These are phyloP conservation scores for Thymallus thymallus DNA, from an alignment of 2,113 vertebrate species.

Conservation along the genomic window DNA sequence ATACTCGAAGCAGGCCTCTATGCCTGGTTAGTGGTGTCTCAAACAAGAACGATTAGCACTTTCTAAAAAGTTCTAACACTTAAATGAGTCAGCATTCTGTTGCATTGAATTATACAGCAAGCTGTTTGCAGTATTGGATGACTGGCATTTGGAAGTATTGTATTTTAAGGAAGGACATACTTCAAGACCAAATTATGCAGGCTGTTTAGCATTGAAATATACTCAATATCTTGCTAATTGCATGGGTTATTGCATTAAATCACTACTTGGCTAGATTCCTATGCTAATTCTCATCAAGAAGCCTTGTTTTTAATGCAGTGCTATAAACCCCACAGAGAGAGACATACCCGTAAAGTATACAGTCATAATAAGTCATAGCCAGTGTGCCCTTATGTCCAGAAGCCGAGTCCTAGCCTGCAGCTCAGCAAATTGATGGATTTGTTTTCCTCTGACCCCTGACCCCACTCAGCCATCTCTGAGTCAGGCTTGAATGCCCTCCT, in stretches of 20 bases:
- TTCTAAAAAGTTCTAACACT: not conserved
- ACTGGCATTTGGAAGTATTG: slow-evolving; percentile 12
- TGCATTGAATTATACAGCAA: slow-evolving; percentile 35
- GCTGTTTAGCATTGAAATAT: too few species aligned
- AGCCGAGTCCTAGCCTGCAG: slow-evolving; percentile 5
- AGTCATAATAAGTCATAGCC: too few species aligned
- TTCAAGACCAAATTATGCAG: not conserved
- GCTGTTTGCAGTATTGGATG: slow-evolving; percentile 1
- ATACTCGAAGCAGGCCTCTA: too few species aligned
- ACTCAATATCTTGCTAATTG: not conserved
- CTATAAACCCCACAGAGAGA: too few species aligned
- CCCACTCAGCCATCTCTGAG: slow-evolving; percentile 4
- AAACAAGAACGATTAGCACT: too few species aligned
- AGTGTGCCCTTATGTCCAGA: too few species aligned
- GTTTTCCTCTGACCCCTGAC: slow-evolving; percentile 61
- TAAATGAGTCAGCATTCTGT: slow-evolving; percentile 51
- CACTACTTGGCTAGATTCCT: not conserved
- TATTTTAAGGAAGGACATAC: too few species aligned
- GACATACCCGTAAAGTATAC: too few species aligned
- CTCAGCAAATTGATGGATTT: slow-evolving; percentile 66
- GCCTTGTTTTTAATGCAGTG: not conserved
- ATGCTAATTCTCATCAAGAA: slow-evolving; percentile 9
- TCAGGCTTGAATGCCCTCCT: not conserved
- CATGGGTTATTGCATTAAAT: not conserved
- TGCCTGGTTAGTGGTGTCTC: too few species aligned